phyloP scores from a whole-genome alignment of 1,140 invertebrate species.

The Rhyzopertha dominica region DNA sequence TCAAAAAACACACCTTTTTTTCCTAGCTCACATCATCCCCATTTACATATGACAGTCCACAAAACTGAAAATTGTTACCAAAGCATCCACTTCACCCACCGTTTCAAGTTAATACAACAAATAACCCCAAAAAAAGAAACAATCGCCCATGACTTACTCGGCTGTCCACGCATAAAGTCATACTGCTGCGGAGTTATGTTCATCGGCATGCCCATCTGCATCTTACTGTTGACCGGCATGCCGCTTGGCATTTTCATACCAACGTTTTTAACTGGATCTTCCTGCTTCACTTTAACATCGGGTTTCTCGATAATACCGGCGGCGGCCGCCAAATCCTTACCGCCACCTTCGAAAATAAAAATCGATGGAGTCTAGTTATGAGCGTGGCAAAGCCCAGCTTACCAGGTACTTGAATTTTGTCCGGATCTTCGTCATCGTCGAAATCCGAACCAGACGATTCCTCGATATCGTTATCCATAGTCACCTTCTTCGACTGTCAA shows the following conservation, averaged over 20 bases:
- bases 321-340: slow-evolving; percentile 72
- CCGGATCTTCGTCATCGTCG: slow-evolving; percentile 83
- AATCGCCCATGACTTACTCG: slow-evolving; percentile 25
- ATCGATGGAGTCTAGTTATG: too few species aligned
- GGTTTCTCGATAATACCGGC: slow-evolving; percentile 50
- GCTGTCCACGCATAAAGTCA: slow-evolving; percentile 35
- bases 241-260: slow-evolving; percentile 24
- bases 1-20: too few species aligned
- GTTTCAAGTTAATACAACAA: too few species aligned
- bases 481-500: slow-evolving; percentile 34
- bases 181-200: slow-evolving; percentile 16
- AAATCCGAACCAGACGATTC: slow-evolving; percentile 73
- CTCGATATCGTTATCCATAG: slow-evolving; percentile 56
- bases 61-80: too few species aligned
- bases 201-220: slow-evolving; percentile 24
- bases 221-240: slow-evolving; percentile 30
- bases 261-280: slow-evolving; percentile 22
- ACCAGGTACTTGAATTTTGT: slow-evolving; percentile 86
- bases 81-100: too few species aligned
- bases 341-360: slow-evolving; percentile 62
- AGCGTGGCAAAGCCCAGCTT: slow-evolving; percentile 32
- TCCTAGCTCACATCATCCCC: too few species aligned
- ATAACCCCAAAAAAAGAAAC: not conserved
- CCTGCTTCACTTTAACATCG: slow-evolving; percentile 33
- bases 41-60: too few species aligned